phyloP scores from a whole-genome alignment of 2,888 invertebrate genomes.

The Patella pellucida region DNA sequence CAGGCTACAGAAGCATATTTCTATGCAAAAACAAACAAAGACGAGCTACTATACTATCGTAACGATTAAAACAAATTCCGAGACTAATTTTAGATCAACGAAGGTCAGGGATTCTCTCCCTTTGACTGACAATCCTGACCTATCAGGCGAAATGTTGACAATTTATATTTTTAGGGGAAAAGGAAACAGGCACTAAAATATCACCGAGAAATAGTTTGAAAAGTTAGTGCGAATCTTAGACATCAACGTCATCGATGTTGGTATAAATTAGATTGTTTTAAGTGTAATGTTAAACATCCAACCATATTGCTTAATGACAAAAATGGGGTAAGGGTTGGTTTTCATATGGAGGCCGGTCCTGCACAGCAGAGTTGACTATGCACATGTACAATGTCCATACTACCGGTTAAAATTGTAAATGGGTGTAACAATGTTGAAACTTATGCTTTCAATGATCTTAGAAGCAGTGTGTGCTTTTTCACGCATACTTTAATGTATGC shows the following conservation, averaged over 20 bases:
- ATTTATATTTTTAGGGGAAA: no score
- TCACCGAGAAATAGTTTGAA: no score
- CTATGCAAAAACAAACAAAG: no score
- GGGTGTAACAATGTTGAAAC: conserved; percentile 5
- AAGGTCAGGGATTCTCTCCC: no score
- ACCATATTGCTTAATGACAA: background rate
- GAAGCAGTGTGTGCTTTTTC: conserved; percentile 21
- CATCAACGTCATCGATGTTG: background rate
- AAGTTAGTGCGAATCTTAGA: no score
- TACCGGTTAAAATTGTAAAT: conserved; percentile 20
- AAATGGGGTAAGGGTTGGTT: background rate
- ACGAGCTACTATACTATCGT: no score
- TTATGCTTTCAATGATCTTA: conserved; percentile 25
- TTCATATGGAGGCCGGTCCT: conserved; percentile 5
- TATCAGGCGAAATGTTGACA: no score
- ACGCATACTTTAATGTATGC: conserved; percentile 7
- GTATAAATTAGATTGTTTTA: background rate
- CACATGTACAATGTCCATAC: conserved; percentile 22
- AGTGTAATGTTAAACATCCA: background rate
- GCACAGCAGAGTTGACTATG: conserved; percentile 1
- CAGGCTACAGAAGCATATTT: no score
- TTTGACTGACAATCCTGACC: no score
- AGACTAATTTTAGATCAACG: no score
- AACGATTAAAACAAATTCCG: no score
- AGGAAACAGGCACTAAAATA: no score